Evolutionary conservation across 1,140 invertebrate species (phyloP).

Genomic region (Drosophila murphyi): DNA sequence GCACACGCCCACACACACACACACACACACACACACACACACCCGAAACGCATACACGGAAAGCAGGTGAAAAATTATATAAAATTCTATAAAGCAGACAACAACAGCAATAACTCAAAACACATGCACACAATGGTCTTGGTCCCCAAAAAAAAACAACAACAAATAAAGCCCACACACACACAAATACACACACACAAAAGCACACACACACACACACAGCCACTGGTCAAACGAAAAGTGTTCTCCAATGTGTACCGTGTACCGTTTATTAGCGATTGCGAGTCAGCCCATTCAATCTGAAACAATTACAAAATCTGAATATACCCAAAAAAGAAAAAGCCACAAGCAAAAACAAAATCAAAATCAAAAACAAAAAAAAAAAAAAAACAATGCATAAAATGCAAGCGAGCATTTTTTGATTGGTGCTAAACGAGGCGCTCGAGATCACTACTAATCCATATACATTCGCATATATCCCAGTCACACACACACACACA

Average conservation of each 20-base stretch:
- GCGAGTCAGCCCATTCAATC: not conserved
- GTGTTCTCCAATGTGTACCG: too few species aligned
- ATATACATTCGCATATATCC: conserved; percentile 27
- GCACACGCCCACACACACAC: conserved; percentile 1
- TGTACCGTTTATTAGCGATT: conserved; percentile 10
- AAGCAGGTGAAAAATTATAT: conserved; percentile 11
- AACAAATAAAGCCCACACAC: conserved; percentile 6
- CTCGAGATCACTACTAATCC: conserved; percentile 36
- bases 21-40: conserved; percentile 12
- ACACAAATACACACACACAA: conserved; percentile 9
- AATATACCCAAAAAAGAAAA: not conserved
- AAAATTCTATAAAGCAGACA: not conserved
- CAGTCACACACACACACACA: conserved; percentile 19
- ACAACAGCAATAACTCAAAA: conserved; percentile 15
- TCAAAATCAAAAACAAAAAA: not conserved
- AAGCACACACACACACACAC: conserved; percentile 14
- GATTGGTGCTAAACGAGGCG: conserved; percentile 11
- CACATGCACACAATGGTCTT: conserved; percentile 13
- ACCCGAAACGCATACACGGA: conserved; percentile 16
- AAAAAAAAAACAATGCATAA: not conserved
- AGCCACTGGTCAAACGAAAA: not conserved
- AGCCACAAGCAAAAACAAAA: conserved; percentile 2
- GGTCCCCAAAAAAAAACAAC: conserved; percentile 5
- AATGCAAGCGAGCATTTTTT: conserved; percentile 9
- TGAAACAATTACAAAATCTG: not conserved